Base-by-base conservation (phyloP, 2,797 vertebrate genomes). In the Emydoidea blandingii region DNA sequence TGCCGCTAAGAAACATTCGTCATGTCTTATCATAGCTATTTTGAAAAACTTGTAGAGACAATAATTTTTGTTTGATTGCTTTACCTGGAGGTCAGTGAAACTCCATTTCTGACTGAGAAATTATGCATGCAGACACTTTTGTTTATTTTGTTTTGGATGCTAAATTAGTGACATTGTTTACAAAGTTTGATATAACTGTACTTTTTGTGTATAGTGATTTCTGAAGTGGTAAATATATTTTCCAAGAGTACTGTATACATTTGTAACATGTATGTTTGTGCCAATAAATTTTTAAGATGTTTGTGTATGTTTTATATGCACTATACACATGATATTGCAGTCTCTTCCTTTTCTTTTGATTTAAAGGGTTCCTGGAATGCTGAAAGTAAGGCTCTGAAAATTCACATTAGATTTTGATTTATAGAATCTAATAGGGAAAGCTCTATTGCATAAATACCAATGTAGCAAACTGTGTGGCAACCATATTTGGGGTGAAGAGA, bases 261-360 rank as follows among this genome's bases (percentile, higher is more conserved):
- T 96, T 97, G 94, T 94, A 96, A 92, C 62, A 89, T 93, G 83
- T 95, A 94, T 90, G 91, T 96, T 97, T 97, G 96, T 96, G 97
- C 94, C 92, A 98, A 98, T 97, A 98, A 97, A 98, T 83, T 90
- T 97, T 93, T 96, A 97, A 97, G 91, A 96, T 88, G 0, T 41
- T 59, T 95, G 83, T 83, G 86, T 74, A 79, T 81, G 11, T 21
- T 96, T 95, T 96, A 25, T 94, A 65, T 90, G 90, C 53, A 72
- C 0, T 68, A 37, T 27, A 47, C 3, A 44, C 5, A n/a, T 8
- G 5, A 31, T 56, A 18, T 87, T 92, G 82, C 59, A 47, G 78
- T 91, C 14, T 27, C 14, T 85, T n/a, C 81, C 62, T 83, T 49
- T 37, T 81, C 4, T 79, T 92, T 90, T 87, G 8, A 72, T 53